phyloP scores from a whole-genome alignment of 2,113 vertebrate species.

The Oreochromis aureus region DNA sequence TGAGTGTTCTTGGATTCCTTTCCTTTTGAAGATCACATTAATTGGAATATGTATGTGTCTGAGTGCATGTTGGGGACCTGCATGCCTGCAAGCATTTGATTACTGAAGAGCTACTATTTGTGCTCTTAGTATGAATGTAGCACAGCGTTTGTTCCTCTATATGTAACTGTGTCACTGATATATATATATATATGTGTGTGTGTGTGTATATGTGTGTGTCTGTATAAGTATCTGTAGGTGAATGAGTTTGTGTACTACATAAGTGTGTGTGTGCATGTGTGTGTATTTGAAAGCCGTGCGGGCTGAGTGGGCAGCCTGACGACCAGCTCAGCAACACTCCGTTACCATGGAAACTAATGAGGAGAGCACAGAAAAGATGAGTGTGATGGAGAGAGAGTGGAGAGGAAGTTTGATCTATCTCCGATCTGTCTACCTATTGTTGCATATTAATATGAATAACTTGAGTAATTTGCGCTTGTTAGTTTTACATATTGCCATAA shows the following conservation, averaged over 20 bases:
- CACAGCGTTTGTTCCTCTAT: not conserved
- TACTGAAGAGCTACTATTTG: not conserved
- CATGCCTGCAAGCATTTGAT: not conserved
- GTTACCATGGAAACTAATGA: slow-evolving; percentile 76
- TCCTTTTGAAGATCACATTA: not conserved
- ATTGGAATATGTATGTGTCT: not conserved
- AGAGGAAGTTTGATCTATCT: not conserved
- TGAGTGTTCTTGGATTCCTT: not conserved
- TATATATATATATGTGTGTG: not conserved
- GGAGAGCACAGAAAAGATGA: slow-evolving; percentile 18
- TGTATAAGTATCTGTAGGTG: not conserved
- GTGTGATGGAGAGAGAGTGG: slow-evolving; percentile 35
- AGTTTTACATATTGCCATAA: not conserved
- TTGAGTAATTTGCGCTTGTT: not conserved
- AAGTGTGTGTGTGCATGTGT: slow-evolving; percentile 13
- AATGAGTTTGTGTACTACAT: not conserved
- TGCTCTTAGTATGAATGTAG: not conserved
- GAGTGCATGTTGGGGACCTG: not conserved
- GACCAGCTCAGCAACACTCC: slow-evolving; percentile 70
- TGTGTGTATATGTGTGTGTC: not conserved
- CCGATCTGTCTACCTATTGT: not conserved
- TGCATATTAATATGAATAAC: not conserved
- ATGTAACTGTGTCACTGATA: not conserved
- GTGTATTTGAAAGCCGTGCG: slow-evolving; percentile 27
- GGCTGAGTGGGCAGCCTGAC: slow-evolving; percentile 72